Percentiles rank a stretch among this genome's conserved stretches.
These are phyloP conservation scores for Seladonia tumulorum DNA, from an alignment of 2,888 invertebrate species.

Conservation along the genomic window DNA sequence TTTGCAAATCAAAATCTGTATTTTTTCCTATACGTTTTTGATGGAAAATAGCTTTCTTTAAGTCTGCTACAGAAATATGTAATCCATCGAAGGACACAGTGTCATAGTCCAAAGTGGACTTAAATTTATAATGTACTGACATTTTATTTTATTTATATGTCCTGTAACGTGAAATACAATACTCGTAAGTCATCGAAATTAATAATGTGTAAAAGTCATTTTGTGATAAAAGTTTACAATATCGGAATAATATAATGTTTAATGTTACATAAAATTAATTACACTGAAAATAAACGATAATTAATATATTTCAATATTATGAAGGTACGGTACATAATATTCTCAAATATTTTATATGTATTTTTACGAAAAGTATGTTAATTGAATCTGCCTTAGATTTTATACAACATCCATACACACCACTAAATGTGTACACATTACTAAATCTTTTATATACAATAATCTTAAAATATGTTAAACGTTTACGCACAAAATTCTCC, in stretches of 20 bases:
- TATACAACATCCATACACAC: not conserved
- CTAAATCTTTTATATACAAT: not conserved
- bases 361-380: not conserved
- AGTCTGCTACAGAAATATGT: slow-evolving; percentile 97
- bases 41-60: slow-evolving; percentile 97
- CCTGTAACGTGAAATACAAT: slow-evolving; percentile 53
- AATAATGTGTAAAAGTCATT: not conserved
- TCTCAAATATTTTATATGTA: not conserved
- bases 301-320: not conserved
- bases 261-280: slow-evolving; percentile 1
- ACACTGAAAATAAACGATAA: slow-evolving; percentile 6
- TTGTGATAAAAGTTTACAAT: not conserved
- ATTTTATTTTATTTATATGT: slow-evolving; percentile 82
- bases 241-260: not conserved
- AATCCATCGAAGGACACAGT: slow-evolving; percentile 98
- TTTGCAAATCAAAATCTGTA: slow-evolving; percentile 97
- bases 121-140: slow-evolving; percentile 99
- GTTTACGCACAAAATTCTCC: not conserved
- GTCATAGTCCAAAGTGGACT: slow-evolving; percentile 97
- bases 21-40: slow-evolving; percentile 97
- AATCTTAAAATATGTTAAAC: not conserved
- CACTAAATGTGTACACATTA: not conserved
- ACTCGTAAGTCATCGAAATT: not conserved
- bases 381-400: slow-evolving; percentile 1
- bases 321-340: not conserved